Conservation (phyloP, 1,140 invertebrate genomes). For the Holotrichia oblita region DNA sequence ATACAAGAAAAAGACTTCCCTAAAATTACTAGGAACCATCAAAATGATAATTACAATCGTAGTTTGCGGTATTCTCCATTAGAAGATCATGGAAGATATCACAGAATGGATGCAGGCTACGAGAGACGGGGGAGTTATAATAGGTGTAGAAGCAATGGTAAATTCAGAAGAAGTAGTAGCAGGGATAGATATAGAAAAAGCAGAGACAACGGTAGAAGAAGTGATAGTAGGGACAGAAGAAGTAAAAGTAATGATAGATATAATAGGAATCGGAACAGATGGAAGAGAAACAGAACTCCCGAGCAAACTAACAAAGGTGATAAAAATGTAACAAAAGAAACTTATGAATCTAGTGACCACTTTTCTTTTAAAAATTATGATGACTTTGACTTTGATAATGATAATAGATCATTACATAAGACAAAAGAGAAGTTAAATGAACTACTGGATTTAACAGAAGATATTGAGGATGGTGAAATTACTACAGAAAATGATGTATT, state of each 20-base stretch:
- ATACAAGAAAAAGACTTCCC: background rate
- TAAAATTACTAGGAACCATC: background rate
- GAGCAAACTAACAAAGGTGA: background rate
- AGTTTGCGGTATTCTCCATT: background rate
- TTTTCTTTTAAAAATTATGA: background rate
- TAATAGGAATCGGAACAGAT: too few relatives aligned
- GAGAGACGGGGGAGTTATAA: background rate
- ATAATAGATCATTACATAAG: background rate
- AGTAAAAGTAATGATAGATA: background rate
- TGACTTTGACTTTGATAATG: background rate
- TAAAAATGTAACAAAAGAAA: background rate
- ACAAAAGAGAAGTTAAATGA: background rate
- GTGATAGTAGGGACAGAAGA: background rate
- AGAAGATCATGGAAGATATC: background rate
- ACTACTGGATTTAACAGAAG: background rate
- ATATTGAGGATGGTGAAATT: constrained; percentile 14
- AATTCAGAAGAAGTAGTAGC: background rate
- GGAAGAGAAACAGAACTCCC: background rate
- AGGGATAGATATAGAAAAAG: background rate
- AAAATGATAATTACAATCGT: background rate
- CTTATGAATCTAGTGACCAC: background rate
- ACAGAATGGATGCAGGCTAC: background rate
- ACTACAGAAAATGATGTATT: background rate
- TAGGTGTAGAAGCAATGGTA: background rate
- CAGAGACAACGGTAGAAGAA: too few relatives aligned